Conservation (phyloP, 2,797 vertebrate species). For the Tadarida brasiliensis region DNA sequence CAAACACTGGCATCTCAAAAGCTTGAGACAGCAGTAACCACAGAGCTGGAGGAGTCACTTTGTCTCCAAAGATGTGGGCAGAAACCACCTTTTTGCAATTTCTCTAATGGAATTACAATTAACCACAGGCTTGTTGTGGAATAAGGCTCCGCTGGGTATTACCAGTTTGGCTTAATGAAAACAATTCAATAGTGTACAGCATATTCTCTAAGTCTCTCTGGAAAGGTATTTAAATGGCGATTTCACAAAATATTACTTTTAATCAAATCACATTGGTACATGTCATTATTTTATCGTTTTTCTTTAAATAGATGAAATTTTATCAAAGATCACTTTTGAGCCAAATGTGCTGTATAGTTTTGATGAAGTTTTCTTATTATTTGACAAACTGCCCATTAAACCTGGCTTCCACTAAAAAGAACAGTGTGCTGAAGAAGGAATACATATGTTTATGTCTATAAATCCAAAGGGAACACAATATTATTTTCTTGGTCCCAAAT, state of each 20-base stretch:
- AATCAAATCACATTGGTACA: conserved; percentile 40
- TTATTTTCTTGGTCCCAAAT: conserved; percentile 79
- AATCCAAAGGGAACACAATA: conserved; percentile 76
- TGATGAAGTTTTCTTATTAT: conserved; percentile 60
- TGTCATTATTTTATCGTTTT: conserved; percentile 64
- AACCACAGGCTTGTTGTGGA: conserved; percentile 64
- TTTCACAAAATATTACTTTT: conserved; percentile 71
- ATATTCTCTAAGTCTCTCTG: conserved; percentile 21
- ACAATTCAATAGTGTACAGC: background rate
- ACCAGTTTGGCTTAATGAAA: conserved; percentile 64
- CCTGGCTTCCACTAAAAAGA: conserved; percentile 68
- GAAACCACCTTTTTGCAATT: conserved; percentile 67
- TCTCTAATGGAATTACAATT: conserved; percentile 74
- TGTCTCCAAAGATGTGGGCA: conserved; percentile 70
- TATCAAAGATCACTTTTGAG: conserved; percentile 46
- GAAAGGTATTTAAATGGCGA: conserved; percentile 60
- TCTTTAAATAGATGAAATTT: conserved; percentile 62
- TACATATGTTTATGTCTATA: conserved; percentile 75
- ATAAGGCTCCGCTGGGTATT: conserved; percentile 48
- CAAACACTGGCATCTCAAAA: conserved; percentile 54
- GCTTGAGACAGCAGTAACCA: conserved; percentile 61
- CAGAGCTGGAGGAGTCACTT: conserved; percentile 56
- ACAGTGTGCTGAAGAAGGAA: conserved; percentile 62
- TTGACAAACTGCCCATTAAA: conserved; percentile 72
- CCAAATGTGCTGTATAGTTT: conserved; percentile 22